A percentile compares a stretch with the other conserved stretches of the same genome.
Conservation (phyloP, 2,888 invertebrate genomes). For the Polietes domitor region DNA sequence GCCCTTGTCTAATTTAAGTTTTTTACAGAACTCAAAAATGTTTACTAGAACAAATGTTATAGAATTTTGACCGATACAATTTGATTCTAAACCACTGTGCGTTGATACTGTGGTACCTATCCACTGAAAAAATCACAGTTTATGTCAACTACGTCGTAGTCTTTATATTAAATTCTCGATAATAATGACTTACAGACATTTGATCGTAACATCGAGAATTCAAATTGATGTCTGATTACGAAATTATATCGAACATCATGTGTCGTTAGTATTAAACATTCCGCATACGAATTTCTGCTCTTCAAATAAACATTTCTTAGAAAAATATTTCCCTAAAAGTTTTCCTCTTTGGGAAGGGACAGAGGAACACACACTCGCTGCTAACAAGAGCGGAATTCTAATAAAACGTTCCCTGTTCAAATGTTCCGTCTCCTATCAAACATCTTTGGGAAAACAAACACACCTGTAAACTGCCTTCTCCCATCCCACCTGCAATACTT, state of each 20-base stretch:
- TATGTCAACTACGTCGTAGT: too few species aligned
- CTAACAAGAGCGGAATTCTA: background rate
- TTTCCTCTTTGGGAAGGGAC: background rate
- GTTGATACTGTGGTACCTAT: too few species aligned
- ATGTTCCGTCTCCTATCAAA: background rate
- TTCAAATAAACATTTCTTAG: background rate
- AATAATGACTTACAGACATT: too few species aligned
- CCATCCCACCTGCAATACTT: too few species aligned
- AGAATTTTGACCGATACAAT: too few species aligned
- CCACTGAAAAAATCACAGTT: too few species aligned
- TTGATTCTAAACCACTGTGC: too few species aligned
- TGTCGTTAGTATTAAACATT: background rate
- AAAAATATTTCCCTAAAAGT: background rate
- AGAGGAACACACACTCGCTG: background rate
- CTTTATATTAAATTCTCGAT: too few species aligned
- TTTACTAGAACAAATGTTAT: too few species aligned
- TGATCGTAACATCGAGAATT: background rate
- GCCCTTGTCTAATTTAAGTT: too few species aligned
- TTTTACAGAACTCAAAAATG: too few species aligned
- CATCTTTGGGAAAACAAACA: background rate
- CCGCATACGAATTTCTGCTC: background rate
- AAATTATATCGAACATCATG: background rate
- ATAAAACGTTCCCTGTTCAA: background rate
- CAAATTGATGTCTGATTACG: constrained; percentile 1
- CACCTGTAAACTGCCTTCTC: background rate